A percentile compares a stretch with the other conserved stretches of the same genome.
These are phyloP conservation scores for Rhineura floridana DNA, from an alignment of 2,113 vertebrate genomes.

Conservation along the genomic window DNA sequence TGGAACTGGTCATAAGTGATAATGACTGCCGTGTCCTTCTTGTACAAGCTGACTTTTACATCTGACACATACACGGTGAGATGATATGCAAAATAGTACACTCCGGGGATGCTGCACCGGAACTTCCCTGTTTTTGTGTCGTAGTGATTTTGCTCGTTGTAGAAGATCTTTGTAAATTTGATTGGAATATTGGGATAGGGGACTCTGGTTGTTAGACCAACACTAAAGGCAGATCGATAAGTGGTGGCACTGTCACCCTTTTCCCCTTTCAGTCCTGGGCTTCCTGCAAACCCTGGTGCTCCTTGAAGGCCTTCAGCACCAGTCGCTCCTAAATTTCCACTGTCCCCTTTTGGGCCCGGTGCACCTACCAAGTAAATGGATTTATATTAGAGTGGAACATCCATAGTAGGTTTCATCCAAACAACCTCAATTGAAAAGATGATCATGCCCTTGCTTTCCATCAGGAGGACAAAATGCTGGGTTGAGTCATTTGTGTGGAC, in stretches of 20 bases:
- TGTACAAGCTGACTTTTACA: constrained; percentile 81
- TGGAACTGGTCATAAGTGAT: constrained; percentile 85
- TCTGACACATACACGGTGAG: constrained; percentile 82
- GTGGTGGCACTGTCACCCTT: constrained; percentile 74
- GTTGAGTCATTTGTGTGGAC: too few species aligned
- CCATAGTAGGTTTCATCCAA: background rate
- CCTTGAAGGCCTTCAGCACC: constrained; percentile 73
- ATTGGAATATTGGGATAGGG: constrained; percentile 78
- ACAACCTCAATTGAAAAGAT: background rate
- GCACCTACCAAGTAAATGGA: constrained; percentile 70
- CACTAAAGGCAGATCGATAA: constrained; percentile 84
- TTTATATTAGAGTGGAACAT: background rate
- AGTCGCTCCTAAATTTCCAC: constrained; percentile 45
- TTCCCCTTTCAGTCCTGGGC: constrained; percentile 75
- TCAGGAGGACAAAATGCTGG: background rate
- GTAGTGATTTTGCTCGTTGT: constrained; percentile 83
- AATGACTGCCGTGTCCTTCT: constrained; percentile 76
- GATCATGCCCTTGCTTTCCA: background rate
- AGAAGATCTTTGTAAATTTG: constrained; percentile 84
- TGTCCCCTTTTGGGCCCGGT: constrained; percentile 73
- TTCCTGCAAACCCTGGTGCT: constrained; percentile 73
- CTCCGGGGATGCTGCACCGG: constrained; percentile 77
- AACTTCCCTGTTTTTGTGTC: constrained; percentile 83
- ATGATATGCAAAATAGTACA: constrained; percentile 85
- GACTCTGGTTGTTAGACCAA: constrained; percentile 69